Percentiles rank a stretch among this genome's conserved stretches.
These are phyloP conservation scores for Kryphioiulus occultus DNA, from an alignment of 2,888 invertebrate species.

Conservation along the genomic window DNA sequence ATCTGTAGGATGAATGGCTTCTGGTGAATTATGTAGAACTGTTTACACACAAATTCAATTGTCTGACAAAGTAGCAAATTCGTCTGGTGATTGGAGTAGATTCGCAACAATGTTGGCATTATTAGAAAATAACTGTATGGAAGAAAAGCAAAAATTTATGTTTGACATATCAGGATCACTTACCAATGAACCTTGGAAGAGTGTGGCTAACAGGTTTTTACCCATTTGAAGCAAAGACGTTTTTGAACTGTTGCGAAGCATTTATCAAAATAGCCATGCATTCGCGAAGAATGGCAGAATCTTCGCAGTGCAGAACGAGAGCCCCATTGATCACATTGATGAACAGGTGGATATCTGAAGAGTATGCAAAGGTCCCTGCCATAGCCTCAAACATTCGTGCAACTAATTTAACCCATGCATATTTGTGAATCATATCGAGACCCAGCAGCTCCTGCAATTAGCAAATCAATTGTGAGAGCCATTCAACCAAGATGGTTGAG, in stretches of 20 bases:
- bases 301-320: constrained; percentile 94
- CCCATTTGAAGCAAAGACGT: constrained; percentile 97
- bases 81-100: constrained; percentile 97
- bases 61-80: constrained; percentile 94
- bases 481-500: not conserved
- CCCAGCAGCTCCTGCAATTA: constrained; percentile 78
- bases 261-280: constrained; percentile 98
- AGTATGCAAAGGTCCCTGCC: constrained; percentile 96
- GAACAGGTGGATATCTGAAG: constrained; percentile 96
- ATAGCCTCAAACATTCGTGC: constrained; percentile 97
- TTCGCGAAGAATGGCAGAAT: constrained; percentile 91
- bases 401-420: constrained; percentile 97
- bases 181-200: too few relatives aligned
- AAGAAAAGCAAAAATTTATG: constrained; percentile 34
- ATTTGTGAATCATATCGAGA: constrained; percentile 96
- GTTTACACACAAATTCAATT: constrained; percentile 97
- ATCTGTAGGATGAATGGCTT: constrained; percentile 98
- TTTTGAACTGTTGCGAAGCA: constrained; percentile 97
- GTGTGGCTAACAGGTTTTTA: constrained; percentile 60
- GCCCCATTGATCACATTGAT: constrained; percentile 97
- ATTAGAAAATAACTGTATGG: constrained; percentile 83
- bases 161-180: too few relatives aligned
- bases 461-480: not conserved
- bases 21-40: constrained; percentile 96
- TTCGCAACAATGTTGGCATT: constrained; percentile 95